Percentiles rank a stretch among this genome's conserved stretches.
Evolutionary conservation across 2,113 vertebrate species (phyloP).

Genomic region (Nanorana parkeri): DNA sequence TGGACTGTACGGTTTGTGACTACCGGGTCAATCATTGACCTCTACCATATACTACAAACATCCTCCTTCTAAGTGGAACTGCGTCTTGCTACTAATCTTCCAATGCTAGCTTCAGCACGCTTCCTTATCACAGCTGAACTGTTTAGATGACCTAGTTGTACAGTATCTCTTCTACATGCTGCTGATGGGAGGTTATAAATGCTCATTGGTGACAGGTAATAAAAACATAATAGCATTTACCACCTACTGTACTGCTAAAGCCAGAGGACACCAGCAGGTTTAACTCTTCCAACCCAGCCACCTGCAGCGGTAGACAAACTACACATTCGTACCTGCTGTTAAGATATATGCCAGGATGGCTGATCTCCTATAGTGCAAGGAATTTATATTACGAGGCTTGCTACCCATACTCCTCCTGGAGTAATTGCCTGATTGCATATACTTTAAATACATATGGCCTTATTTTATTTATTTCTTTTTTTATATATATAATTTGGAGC

Average conservation of each 20-base stretch:
- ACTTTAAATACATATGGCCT: constrained; percentile 30
- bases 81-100: neutral
- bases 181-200: constrained; percentile 56
- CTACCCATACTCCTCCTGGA: neutral
- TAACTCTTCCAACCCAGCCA: constrained; percentile 41
- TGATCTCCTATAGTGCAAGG: constrained; percentile 5
- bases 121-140: constrained; percentile 53
- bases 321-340: constrained; percentile 15
- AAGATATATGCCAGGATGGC: neutral
- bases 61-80: constrained; percentile 10
- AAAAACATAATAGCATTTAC: constrained; percentile 54
- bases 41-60: neutral
- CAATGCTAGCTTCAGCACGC: constrained; percentile 12
- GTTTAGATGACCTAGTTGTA: constrained; percentile 54
- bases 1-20: too few species aligned
- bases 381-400: constrained; percentile 1
- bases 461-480: neutral
- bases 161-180: constrained; percentile 61
- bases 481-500: constrained; percentile 4
- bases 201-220: constrained; percentile 41
- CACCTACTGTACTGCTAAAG: constrained; percentile 50
- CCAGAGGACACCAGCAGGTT: constrained; percentile 27
- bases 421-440: constrained; percentile 6
- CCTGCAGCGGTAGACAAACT: constrained; percentile 33
- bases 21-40: too few species aligned